phyloP scores from a whole-genome alignment of 2,888 invertebrate genomes.

The Aspidapion aeneum region DNA sequence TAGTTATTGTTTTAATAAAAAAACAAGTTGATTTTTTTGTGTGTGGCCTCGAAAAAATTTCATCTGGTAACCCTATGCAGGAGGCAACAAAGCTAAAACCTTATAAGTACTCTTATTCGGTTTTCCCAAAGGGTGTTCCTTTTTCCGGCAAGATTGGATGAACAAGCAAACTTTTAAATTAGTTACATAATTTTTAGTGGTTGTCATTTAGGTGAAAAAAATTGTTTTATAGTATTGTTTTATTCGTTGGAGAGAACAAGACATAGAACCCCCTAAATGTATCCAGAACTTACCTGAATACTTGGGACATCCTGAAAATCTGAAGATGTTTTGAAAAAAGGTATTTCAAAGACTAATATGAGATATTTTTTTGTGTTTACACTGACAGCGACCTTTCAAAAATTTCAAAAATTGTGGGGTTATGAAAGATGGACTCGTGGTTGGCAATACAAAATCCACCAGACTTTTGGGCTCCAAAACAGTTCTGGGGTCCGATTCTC shows the following conservation, averaged over 20 bases:
- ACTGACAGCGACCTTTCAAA: neutral
- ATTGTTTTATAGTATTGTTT: neutral
- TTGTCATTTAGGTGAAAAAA: neutral
- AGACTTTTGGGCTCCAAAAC: no score
- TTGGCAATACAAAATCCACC: no score
- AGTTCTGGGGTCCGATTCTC: no score
- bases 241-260: neutral
- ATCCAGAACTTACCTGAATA: neutral
- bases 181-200: neutral
- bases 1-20: no score
- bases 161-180: no score
- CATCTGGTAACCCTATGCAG: no score
- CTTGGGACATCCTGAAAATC: neutral
- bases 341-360: no score
- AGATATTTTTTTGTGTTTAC: neutral
- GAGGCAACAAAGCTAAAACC: no score
- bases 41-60: no score
- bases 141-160: no score
- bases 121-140: neutral
- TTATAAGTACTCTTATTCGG: neutral
- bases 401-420: neutral
- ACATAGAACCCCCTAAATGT: neutral
- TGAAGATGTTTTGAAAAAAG: neutral
- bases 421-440: no score
- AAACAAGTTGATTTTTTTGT: no score